Conservation (phyloP, 2,888 invertebrate species). For the Drosophila falleni region DNA sequence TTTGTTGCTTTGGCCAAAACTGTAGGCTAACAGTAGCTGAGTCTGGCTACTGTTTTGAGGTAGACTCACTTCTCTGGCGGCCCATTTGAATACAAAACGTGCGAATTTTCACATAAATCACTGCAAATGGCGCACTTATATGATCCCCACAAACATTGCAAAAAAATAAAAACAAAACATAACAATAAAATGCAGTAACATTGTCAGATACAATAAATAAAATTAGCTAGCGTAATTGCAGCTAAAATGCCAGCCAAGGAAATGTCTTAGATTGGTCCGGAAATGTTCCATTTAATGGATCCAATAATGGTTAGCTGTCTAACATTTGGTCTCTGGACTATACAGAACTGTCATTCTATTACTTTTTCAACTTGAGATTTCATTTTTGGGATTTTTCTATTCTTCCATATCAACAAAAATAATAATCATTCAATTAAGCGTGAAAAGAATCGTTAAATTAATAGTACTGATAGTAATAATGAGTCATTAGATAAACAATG, state of each 20-base stretch:
- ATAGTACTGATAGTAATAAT: background rate
- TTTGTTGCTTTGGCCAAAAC: constrained; percentile 18
- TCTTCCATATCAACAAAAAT: background rate
- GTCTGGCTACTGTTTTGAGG: constrained; percentile 16
- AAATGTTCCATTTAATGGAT: background rate
- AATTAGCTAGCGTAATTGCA: constrained; percentile 74
- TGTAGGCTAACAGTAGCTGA: constrained; percentile 17
- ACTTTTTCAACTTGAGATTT: no score
- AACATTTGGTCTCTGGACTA: background rate
- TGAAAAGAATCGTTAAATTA: background rate
- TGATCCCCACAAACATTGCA: constrained; percentile 44
- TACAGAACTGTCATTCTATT: background rate
- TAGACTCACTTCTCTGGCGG: constrained; percentile 24
- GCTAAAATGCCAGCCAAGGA: background rate
- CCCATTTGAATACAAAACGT: constrained; percentile 71
- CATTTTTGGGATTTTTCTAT: background rate
- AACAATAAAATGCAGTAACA: constrained; percentile 52
- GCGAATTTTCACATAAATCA: constrained; percentile 78
- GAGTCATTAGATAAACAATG: background rate
- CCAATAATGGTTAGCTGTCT: background rate
- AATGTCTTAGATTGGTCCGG: background rate
- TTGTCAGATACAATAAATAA: constrained; percentile 69
- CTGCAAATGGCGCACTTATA: constrained; percentile 72
- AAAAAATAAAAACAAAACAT: background rate
- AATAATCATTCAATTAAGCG: background rate